Evolutionary conservation across 37 sponge, comb jelly and placozoan genomes (phyloP).

Genomic region (Dysidea cf. avara): DNA sequence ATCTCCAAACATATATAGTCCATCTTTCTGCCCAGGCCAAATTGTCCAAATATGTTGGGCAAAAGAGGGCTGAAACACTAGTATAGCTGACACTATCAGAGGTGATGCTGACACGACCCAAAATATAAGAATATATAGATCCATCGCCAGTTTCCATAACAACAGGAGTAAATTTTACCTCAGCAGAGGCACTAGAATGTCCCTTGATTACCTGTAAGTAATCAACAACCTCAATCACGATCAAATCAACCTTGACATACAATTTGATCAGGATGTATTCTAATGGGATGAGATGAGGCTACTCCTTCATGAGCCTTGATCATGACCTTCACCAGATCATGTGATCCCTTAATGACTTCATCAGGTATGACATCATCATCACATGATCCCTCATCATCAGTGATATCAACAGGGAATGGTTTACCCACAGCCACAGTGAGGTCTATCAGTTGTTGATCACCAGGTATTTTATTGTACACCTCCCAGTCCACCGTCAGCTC

Average conservation of each 20-base stretch:
- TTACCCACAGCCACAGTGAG: slow-evolving; percentile 39
- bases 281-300: slow-evolving; percentile 24
- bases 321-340: slow-evolving; percentile 8
- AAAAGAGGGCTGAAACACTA: too few relatives aligned
- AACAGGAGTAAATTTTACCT: too few relatives aligned
- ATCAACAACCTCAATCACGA: too few relatives aligned
- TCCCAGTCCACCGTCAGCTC: slow-evolving; percentile 63
- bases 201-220: too few relatives aligned
- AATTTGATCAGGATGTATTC: slow-evolving; percentile 44
- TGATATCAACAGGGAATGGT: slow-evolving; percentile 48
- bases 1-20: too few relatives aligned
- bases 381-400: neutral
- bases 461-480: slow-evolving; percentile 35
- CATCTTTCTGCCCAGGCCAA: too few relatives aligned
- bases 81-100: too few relatives aligned
- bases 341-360: neutral
- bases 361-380: neutral
- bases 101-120: too few relatives aligned
- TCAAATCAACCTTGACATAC: slow-evolving; percentile 5
- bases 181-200: too few relatives aligned
- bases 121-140: too few relatives aligned
- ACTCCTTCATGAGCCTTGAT: slow-evolving; percentile 61
- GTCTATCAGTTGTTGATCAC: slow-evolving; percentile 62
- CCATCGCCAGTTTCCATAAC: too few relatives aligned
- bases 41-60: too few relatives aligned